phyloP scores from a whole-genome alignment of 2,113 vertebrate genomes.

The Pavo muticus region DNA sequence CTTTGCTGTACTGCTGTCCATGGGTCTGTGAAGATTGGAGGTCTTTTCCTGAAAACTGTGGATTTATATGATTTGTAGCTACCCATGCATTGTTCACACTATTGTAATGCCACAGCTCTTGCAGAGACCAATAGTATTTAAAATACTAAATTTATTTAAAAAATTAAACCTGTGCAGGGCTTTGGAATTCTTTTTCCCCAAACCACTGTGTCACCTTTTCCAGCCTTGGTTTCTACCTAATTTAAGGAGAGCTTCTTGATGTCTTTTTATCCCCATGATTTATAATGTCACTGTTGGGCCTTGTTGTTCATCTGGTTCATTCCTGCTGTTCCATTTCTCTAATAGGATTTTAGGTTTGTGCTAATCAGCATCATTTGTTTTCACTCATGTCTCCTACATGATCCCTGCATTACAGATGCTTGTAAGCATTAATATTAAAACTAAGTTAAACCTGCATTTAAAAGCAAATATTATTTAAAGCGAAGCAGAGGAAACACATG shows the following conservation, averaged over 20 bases:
- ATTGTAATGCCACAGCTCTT: neutral
- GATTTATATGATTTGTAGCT: fast-evolving
- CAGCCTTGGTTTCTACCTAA: neutral
- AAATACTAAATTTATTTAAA: neutral
- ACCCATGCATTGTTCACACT: neutral
- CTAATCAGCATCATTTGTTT: neutral
- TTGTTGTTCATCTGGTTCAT: neutral
- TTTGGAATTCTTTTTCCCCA: neutral
- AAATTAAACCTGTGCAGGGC: neutral
- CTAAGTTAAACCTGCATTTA: neutral
- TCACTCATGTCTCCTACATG: neutral
- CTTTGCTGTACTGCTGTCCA: neutral
- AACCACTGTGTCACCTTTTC: neutral
- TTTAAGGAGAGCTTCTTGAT: neutral
- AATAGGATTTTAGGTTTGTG: neutral
- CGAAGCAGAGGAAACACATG: neutral
- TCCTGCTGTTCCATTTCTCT: neutral
- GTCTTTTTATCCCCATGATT: neutral
- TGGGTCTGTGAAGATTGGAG: neutral
- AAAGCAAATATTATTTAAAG: neutral
- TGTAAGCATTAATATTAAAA: neutral
- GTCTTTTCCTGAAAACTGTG: neutral
- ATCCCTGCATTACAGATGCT: neutral
- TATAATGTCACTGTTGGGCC: fast-evolving
- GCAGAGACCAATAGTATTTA: neutral